phyloP scores from a whole-genome alignment of 2,797 vertebrate genomes.

The Propithecus perrieri region DNA sequence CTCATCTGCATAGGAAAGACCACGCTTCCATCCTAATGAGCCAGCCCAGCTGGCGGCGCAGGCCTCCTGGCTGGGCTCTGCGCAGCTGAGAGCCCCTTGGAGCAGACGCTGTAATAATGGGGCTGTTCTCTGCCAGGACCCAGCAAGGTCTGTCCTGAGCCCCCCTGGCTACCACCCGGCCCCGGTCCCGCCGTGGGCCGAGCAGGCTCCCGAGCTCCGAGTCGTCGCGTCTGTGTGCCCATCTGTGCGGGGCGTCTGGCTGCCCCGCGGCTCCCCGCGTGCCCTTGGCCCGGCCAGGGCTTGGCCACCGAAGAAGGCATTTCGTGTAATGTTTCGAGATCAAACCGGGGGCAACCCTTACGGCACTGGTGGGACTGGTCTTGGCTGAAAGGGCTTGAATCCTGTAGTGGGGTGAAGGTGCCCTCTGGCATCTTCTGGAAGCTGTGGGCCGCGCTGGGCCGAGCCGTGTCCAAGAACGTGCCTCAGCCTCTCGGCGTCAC shows the following conservation, averaged over 20 bases:
- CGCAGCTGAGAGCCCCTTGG: slow-evolving; percentile 63
- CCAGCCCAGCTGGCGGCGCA: slow-evolving; percentile 36
- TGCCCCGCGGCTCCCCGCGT: neutral
- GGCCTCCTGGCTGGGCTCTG: slow-evolving; percentile 12
- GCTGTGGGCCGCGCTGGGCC: neutral
- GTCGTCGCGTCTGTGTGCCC: neutral
- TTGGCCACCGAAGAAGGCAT: neutral
- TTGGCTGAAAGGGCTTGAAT: neutral
- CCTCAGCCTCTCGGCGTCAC: neutral
- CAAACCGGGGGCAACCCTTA: neutral
- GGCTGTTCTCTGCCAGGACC: slow-evolving; percentile 63
- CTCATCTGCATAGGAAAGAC: slow-evolving; percentile 70
- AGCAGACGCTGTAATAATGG: slow-evolving; percentile 75
- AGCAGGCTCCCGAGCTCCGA: neutral
- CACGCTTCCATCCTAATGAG: slow-evolving; percentile 42
- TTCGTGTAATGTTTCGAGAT: neutral
- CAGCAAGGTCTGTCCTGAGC: slow-evolving; percentile 37
- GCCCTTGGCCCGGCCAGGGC: neutral
- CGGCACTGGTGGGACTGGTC: neutral
- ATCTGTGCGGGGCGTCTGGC: neutral
- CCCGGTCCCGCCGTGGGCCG: neutral
- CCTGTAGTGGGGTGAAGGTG: neutral
- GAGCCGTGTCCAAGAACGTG: neutral
- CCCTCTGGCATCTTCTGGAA: neutral
- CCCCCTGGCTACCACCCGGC: neutral